phyloP scores from a whole-genome alignment of 2,888 invertebrate species.

The Galeopsomyia nigrocyanea region DNA sequence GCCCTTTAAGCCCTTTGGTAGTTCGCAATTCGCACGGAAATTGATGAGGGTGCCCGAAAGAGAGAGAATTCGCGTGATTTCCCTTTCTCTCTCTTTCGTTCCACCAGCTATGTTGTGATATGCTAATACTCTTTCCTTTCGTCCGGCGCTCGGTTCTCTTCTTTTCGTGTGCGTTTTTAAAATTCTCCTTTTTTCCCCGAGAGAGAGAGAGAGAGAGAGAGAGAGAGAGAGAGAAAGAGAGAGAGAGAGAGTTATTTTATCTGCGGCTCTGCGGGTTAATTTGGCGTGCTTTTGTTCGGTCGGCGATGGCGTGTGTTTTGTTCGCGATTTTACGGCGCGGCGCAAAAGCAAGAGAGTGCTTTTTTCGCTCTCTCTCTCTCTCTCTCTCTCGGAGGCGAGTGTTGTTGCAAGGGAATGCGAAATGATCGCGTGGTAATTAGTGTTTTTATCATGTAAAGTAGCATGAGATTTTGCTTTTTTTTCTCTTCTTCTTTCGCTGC shows the following conservation, averaged over 20 bases:
- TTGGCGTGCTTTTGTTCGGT: too few species aligned
- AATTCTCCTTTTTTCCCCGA: not conserved
- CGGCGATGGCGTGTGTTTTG: too few species aligned
- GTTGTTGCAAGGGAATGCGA: not conserved
- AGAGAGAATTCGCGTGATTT: constrained; percentile 15
- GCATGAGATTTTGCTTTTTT: too few species aligned
- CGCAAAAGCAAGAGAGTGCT: too few species aligned
- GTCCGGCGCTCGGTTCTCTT: not conserved
- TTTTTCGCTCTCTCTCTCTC: not conserved
- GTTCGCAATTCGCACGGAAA: constrained; percentile 36
- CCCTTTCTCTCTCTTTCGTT: constrained; percentile 12
- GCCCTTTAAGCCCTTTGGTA: too few species aligned
- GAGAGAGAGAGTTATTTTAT: not conserved
- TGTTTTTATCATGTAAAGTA: constrained; percentile 11
- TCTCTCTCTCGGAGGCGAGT: not conserved
- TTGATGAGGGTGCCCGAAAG: constrained; percentile 14
- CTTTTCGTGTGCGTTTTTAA: not conserved
- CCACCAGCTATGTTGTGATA: not conserved
- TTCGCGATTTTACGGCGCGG: too few species aligned
- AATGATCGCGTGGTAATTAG: constrained; percentile 24
- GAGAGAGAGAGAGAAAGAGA: too few species aligned
- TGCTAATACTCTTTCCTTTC: constrained; percentile 1
- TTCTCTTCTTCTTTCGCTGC: too few species aligned
- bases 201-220: too few species aligned
- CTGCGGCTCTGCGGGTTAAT: too few species aligned